Conservation (phyloP, 2,888 invertebrate species). For the Coecobrya sp. region DNA sequence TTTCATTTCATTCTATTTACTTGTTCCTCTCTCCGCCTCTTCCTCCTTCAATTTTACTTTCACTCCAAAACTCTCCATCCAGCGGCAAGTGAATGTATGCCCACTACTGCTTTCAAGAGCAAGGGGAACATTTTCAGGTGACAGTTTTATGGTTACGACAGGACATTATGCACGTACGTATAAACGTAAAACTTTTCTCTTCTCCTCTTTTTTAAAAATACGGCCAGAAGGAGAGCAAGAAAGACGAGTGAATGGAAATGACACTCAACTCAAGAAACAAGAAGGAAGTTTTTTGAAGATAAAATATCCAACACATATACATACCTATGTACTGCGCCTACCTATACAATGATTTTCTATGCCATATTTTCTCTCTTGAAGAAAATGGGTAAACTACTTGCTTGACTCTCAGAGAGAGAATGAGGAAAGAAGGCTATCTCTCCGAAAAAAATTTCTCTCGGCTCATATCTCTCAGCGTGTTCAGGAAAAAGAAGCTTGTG, state of each 20-base stretch:
- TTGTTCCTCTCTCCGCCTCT: conserved; percentile 34
- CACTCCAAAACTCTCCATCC: conserved; percentile 25
- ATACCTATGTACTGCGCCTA: neutral
- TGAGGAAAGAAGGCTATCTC: conserved; percentile 28
- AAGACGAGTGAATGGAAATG: conserved; percentile 78
- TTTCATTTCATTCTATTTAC: conserved; percentile 61
- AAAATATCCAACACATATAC: conserved; percentile 19
- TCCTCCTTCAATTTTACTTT: conserved; percentile 54
- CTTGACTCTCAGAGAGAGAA: conserved; percentile 4
- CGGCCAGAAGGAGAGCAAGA: conserved; percentile 38
- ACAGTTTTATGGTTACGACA: conserved; percentile 81
- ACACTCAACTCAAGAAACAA: conserved; percentile 65
- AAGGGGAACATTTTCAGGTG: conserved; percentile 80
- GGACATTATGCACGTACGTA: conserved; percentile 79
- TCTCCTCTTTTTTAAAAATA: conserved; percentile 17
- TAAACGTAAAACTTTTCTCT: conserved; percentile 56
- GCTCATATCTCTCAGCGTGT: conserved; percentile 52
- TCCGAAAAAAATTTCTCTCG: conserved; percentile 48
- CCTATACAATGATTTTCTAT: neutral
- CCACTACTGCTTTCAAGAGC: conserved; percentile 69
- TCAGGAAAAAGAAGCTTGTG: conserved; percentile 69
- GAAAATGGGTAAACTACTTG: conserved; percentile 48
- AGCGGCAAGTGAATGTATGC: neutral
- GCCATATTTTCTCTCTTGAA: conserved; percentile 49
- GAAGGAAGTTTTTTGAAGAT: conserved; percentile 50